Conservation (phyloP, 1,140 invertebrate species). For the Monomorium pharaonis region DNA sequence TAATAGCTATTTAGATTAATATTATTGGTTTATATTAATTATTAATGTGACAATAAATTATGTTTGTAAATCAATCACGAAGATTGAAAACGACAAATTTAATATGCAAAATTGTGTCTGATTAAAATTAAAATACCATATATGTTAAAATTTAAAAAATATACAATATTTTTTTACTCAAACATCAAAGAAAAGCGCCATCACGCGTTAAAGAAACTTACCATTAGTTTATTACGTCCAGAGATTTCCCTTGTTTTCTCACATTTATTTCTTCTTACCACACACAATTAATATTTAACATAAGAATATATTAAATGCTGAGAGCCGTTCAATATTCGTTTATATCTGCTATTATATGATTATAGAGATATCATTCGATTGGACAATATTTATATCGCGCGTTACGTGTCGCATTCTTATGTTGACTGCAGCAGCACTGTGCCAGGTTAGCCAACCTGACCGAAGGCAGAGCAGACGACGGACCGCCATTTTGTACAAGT, state of each 20-base stretch:
- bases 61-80: neutral
- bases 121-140: neutral
- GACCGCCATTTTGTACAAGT: neutral
- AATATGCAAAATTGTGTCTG: neutral
- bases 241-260: too few relatives aligned
- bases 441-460: neutral
- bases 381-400: neutral
- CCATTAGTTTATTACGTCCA: too few relatives aligned
- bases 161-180: too few relatives aligned
- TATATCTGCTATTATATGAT: too few relatives aligned
- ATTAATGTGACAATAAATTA: neutral
- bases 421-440: neutral
- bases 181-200: neutral
- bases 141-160: too few relatives aligned
- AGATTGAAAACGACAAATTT: neutral
- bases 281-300: too few relatives aligned
- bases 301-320: too few relatives aligned
- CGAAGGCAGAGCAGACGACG: constrained; percentile 5
- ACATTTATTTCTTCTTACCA: too few relatives aligned
- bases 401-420: too few relatives aligned
- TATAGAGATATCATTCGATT: neutral
- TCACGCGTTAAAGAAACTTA: neutral
- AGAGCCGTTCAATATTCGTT: too few relatives aligned
- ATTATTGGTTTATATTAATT: neutral
- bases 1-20: neutral